Conservation (phyloP, 2,888 invertebrate species). For the Tethea ocularis region DNA sequence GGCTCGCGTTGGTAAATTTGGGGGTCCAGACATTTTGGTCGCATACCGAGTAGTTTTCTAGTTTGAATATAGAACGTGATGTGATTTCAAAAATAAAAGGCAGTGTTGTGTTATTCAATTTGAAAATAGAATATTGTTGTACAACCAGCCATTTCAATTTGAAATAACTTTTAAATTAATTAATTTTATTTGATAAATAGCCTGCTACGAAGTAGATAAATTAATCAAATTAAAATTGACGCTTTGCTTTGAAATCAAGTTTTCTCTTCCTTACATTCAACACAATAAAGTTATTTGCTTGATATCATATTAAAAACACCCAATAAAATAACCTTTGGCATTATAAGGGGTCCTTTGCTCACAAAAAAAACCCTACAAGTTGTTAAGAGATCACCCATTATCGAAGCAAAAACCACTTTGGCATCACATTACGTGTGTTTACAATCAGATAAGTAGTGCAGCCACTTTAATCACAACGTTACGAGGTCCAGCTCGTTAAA, state of each 20-base stretch:
- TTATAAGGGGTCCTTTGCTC: no score
- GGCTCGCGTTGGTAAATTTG: neutral
- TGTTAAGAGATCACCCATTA: neutral
- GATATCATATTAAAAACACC: no score
- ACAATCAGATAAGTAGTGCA: constrained; percentile 3
- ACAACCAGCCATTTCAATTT: neutral
- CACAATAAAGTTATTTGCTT: no score
- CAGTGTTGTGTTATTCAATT: neutral
- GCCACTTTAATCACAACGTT: neutral
- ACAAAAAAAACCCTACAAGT: neutral
- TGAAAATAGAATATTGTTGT: constrained; percentile 3
- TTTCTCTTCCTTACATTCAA: no score
- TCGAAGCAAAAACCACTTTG: neutral
- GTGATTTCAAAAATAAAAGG: neutral
- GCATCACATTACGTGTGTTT: neutral
- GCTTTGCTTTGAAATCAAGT: neutral
- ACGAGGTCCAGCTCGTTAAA: constrained; percentile 1
- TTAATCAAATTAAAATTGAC: neutral
- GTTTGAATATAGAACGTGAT: constrained; percentile 1
- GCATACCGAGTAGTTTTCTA: neutral
- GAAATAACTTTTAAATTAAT: neutral
- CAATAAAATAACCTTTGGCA: no score
- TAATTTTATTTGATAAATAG: neutral
- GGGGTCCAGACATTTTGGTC: neutral
- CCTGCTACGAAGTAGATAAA: neutral